Evolutionary conservation across 1,140 invertebrate species (phyloP).

Genomic region (Bombus haemorrhoidalis): DNA sequence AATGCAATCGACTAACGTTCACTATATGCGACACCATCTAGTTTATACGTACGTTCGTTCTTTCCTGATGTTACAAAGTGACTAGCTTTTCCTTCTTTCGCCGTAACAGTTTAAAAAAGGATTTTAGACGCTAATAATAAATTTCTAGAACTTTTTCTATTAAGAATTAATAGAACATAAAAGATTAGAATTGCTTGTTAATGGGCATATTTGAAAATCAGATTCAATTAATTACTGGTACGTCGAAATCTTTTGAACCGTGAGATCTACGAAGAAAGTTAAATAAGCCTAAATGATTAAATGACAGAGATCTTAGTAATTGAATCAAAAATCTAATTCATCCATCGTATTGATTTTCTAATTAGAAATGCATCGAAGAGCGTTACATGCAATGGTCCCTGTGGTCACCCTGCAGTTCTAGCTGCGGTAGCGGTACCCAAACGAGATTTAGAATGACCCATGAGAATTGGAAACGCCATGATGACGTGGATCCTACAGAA

Average conservation of each 20-base stretch:
- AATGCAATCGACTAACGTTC: constrained; percentile 3
- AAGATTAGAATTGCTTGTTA: background rate
- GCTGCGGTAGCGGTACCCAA: constrained; percentile 86
- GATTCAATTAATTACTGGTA: background rate
- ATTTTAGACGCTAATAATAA: background rate
- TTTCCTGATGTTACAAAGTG: background rate
- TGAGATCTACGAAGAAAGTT: too few relatives aligned
- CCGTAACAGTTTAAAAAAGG: background rate
- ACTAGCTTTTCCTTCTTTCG: background rate
- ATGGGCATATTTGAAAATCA: background rate
- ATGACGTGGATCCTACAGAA: constrained; percentile 74
- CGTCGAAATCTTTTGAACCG: background rate
- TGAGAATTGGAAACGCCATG: constrained; percentile 73
- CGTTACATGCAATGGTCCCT: constrained; percentile 85
- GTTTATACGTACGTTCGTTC: background rate
- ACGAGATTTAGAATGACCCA: constrained; percentile 83
- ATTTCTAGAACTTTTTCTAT: background rate
- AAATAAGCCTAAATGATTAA: background rate
- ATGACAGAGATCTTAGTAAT: background rate
- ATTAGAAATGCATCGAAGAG: constrained; percentile 73
- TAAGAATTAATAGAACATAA: background rate
- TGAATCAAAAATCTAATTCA: background rate
- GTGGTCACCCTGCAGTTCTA: constrained; percentile 87
- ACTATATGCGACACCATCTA: background rate
- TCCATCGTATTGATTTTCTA: background rate